Base-by-base conservation (phyloP, 2,797 vertebrate species). In the Gephyroberyx darwinii region DNA sequence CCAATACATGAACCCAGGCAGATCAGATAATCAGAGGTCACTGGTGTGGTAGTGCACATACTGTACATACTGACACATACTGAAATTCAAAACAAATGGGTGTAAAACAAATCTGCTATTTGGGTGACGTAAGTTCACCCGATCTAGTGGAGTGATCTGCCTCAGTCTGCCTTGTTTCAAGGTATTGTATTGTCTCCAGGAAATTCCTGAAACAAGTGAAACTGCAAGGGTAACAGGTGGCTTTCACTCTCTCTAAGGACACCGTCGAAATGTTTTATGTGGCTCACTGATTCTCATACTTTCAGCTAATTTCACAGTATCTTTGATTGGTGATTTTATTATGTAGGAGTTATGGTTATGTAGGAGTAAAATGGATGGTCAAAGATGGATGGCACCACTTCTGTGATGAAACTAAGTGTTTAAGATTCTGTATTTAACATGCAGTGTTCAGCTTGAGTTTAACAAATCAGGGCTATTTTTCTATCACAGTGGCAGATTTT, bases 361-460 rank as follows among this genome's bases (percentile, higher is more conserved):
- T n/a, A n/a, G n/a, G 26, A 45, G 33, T 45, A 8, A 60, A 45
- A 12, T 19, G 56, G 33, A 58, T 41, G 56, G 37, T 60, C 13
- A 60, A 31, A 43, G 48, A 70, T 30, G 20, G 57, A 61, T 20
- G 39, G 35, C 19, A 43, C 33, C 20, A 61, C 59, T 31, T 53
- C 60, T 53, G 50, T 61, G 48, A 62, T 53, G 30, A 62, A 70
- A 62, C 52, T 19, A 17, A 26, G 59, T 47, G 45, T 50, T 9
- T 5, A 19, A n/a, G 47, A n/a, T 16, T 43, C 10, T 43, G 33
- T 43, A 14, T 14, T 43, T 43, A 14, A 14, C 41, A 14, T 43
- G 14, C 14, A 5, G 12, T 43, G 41, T 43, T 43, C 14, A 43
- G 4, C 41, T 43, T 43, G 41, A 43, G 33, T 7, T 35, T 35